Conservation (phyloP, 2,888 invertebrate species). For the Phengaris arion region DNA sequence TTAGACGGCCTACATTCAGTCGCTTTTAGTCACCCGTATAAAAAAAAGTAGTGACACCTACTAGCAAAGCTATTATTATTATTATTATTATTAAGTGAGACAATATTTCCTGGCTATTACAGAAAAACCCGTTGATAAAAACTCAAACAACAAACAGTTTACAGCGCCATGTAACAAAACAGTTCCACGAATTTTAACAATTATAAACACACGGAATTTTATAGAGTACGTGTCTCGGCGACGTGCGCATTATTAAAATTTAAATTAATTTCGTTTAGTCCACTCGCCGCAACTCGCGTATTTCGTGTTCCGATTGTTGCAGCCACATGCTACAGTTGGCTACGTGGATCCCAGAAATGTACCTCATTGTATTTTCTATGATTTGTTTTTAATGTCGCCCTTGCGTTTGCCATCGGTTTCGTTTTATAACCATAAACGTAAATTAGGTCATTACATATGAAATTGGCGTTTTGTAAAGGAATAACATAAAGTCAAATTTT, state of each 20-base stretch:
- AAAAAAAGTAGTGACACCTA: no score
- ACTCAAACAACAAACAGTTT: not conserved
- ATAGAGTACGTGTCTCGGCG: constrained; percentile 31
- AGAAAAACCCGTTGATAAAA: not conserved
- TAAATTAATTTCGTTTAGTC: constrained; percentile 23
- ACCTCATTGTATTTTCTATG: not conserved
- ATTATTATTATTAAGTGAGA: no score
- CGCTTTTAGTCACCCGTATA: no score
- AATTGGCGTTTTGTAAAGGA: no score
- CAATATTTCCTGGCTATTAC: not conserved
- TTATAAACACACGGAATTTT: not conserved
- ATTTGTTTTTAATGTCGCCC: not conserved
- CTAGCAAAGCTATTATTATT: no score
- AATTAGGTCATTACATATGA: no score
- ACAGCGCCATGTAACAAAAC: not conserved
- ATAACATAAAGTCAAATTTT: no score
- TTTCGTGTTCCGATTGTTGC: not conserved
- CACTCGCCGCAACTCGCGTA: not conserved
- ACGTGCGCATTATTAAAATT: constrained; percentile 19
- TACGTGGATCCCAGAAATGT: not conserved
- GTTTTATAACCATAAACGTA: not conserved
- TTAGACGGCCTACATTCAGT: no score
- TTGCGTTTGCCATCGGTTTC: not conserved
- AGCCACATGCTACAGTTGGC: not conserved
- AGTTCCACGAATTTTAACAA: not conserved